Evolutionary conservation across 2,113 vertebrate species (phyloP).

Genomic region (Mirza zaza): DNA sequence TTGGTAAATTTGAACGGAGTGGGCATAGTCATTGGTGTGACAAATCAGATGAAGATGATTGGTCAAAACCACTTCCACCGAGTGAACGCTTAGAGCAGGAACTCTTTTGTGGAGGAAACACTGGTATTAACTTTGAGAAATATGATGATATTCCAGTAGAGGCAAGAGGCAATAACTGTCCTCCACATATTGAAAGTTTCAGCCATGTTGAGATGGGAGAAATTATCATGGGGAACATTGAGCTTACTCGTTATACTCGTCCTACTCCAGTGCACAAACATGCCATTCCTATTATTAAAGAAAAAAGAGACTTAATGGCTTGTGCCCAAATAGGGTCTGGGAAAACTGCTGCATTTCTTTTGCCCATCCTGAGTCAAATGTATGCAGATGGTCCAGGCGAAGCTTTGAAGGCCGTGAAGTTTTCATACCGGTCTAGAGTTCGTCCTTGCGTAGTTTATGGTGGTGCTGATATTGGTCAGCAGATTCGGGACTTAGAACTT

Average conservation of each 20-base stretch:
- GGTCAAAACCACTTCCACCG: conserved; percentile 95
- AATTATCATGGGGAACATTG: conserved; percentile 96
- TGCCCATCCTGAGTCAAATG: conserved; percentile 95
- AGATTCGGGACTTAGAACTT: conserved; percentile 94
- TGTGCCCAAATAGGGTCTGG: conserved; percentile 95
- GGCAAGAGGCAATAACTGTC: conserved; percentile 95
- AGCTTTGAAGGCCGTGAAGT: conserved; percentile 90
- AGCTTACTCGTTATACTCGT: conserved; percentile 92
- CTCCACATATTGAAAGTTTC: conserved; percentile 97
- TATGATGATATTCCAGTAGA: conserved; percentile 99
- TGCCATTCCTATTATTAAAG: conserved; percentile 96
- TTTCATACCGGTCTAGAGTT: conserved; percentile 94
- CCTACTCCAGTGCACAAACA: conserved; percentile 96
- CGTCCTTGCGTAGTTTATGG: conserved; percentile 96
- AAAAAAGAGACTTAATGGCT: conserved; percentile 96
- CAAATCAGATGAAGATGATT: conserved; percentile 96
- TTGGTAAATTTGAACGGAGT: conserved; percentile 88
- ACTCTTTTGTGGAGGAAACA: conserved; percentile 96
- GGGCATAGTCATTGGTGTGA: conserved; percentile 95
- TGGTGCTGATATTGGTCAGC: conserved; percentile 95
- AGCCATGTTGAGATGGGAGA: conserved; percentile 96
- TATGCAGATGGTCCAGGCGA: conserved; percentile 93
- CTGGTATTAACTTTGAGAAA: conserved; percentile 99
- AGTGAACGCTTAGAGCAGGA: conserved; percentile 96
- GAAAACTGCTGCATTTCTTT: conserved; percentile 95